Conservation (phyloP, 1,140 invertebrate species). For the Pseudoatta argentina region DNA sequence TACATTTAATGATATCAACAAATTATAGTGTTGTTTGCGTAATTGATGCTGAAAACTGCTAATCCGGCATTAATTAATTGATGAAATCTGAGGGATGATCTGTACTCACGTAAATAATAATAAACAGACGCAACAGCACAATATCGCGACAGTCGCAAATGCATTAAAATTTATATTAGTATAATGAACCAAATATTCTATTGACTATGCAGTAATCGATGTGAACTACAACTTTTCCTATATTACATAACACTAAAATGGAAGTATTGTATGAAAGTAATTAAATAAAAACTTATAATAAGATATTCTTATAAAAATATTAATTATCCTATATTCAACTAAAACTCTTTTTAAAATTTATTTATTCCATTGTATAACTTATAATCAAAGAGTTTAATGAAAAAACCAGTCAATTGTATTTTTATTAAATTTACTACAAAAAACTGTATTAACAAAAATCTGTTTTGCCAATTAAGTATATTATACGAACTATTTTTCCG, state of each 20-base stretch:
- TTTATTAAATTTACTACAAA: too few species aligned
- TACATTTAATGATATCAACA: constrained; percentile 59
- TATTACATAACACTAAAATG: background rate
- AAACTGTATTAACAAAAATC: too few species aligned
- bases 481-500: too few species aligned
- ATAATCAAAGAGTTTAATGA: background rate
- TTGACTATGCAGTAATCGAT: background rate
- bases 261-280: background rate
- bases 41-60: constrained; percentile 63
- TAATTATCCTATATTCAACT: background rate
- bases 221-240: background rate
- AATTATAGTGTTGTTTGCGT: constrained; percentile 58
- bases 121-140: constrained; percentile 25
- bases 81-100: constrained; percentile 55
- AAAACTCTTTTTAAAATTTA: background rate
- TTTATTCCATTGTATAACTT: background rate
- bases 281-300: background rate
- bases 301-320: background rate
- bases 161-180: constrained; percentile 56
- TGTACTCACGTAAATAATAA: constrained; percentile 61
- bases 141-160: constrained; percentile 45
- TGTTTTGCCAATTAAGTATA: too few species aligned
- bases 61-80: constrained; percentile 62
- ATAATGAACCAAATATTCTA: constrained; percentile 15
- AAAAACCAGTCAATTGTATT: too few species aligned